Evolutionary conservation across 2,113 vertebrate genomes (phyloP), one percentile per base, ranked within the genome.

Genomic region (Rousettus leschenaultii): DNA sequence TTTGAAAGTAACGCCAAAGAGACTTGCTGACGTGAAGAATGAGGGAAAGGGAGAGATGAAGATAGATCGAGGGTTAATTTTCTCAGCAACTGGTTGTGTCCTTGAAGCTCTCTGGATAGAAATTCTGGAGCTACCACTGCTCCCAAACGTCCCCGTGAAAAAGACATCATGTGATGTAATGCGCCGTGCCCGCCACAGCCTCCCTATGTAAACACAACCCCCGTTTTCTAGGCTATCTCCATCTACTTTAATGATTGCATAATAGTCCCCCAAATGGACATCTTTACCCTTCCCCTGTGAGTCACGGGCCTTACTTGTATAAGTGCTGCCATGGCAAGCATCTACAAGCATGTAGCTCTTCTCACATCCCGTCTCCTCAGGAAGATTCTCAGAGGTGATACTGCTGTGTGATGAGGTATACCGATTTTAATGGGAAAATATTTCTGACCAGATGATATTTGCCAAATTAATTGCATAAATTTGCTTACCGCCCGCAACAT

Each of bases 131-230:
- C n/a, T 53, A 22, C 61, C 13, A 13, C 21, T 12, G 48, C 14
- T 57, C 19, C 55, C 3, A 0, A n/a, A 57, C 11, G 13, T 48
- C 40, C n/a, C 43, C 43, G 9, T 16, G 66, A 22, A 19, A 80
- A 19, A 80, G 30, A 35, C 18, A 53, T 1, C 28, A 0, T 0
- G 0, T 3, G 24, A 19, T 2, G 0, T 22, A 7, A 35, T 26
- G 19, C 1, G 0, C 65, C 53, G 14, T 2, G 21, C 8, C 48
- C 18, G 15, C 13, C 68, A 18, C 8, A 40, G 61, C 21, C 65
- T 70, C 10, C 30, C 45, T 48, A 0, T 9, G 40, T 68, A 43
- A 45, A 59, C 0, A 9, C 38, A 26, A 10, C 7, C 45, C 28
- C 18, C 30, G 15, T 61, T 87, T 65, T 26, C 82, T 38, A 21